phyloP scores from a whole-genome alignment of 2,888 invertebrate genomes.

The Polietes domitor region DNA sequence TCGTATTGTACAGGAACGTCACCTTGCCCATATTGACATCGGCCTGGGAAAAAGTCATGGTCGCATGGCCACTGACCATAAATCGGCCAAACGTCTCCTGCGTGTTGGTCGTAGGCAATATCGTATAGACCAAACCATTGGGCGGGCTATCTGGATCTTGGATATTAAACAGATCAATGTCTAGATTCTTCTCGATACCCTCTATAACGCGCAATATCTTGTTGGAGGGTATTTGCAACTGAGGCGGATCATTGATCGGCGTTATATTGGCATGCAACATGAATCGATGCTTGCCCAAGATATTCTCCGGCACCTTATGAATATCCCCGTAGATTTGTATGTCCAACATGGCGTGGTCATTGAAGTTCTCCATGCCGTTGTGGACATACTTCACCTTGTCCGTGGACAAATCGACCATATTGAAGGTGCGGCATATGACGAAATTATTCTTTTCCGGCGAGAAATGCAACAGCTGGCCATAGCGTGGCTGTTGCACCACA shows the following conservation, averaged over 20 bases:
- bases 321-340: constrained; percentile 88
- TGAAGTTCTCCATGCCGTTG: constrained; percentile 91
- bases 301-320: constrained; percentile 82
- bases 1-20: constrained; percentile 84
- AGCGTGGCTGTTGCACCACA: constrained; percentile 88
- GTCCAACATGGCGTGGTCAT: constrained; percentile 92
- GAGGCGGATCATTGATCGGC: constrained; percentile 94
- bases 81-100: constrained; percentile 86
- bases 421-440: constrained; percentile 83
- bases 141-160: constrained; percentile 93
- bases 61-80: constrained; percentile 86
- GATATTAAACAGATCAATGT: constrained; percentile 89
- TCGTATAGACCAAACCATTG: constrained; percentile 89
- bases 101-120: constrained; percentile 82
- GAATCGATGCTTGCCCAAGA: constrained; percentile 86
- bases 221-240: constrained; percentile 87
- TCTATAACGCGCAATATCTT: constrained; percentile 91
- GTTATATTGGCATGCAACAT: constrained; percentile 91
- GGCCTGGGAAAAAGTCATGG: constrained; percentile 92
- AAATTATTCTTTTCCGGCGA: constrained; percentile 83
- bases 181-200: constrained; percentile 90
- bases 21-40: constrained; percentile 91
- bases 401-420: constrained; percentile 89
- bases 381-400: constrained; percentile 93
- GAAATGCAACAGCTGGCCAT: constrained; percentile 89